phyloP scores from a whole-genome alignment of 2,113 vertebrate species.

The Campylomormyrus tamandua region DNA sequence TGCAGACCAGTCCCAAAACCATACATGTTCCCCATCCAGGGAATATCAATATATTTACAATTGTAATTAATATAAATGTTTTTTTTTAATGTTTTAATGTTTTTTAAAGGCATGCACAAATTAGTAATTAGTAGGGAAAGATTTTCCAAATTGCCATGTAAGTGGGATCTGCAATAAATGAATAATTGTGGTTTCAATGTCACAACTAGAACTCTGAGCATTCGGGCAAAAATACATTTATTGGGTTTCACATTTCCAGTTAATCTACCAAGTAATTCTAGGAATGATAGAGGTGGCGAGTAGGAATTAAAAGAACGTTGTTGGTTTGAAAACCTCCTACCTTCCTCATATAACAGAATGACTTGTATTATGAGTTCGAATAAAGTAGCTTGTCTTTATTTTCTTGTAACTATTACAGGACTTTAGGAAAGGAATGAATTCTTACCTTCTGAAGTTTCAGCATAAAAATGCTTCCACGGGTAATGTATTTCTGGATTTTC shows the following conservation, averaged over 20 bases:
- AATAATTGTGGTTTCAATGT: neutral
- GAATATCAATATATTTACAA: neutral
- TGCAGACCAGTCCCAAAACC: neutral
- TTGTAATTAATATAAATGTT: neutral
- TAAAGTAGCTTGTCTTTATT: neutral
- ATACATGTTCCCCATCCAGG: neutral
- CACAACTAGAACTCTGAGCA: neutral
- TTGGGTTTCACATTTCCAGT: neutral
- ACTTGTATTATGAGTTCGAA: neutral
- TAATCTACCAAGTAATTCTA: neutral
- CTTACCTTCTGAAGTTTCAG: constrained; percentile 91
- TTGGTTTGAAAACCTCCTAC: neutral
- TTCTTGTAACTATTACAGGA: constrained; percentile 60
- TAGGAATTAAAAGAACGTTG: neutral
- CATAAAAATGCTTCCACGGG: constrained; percentile 96
- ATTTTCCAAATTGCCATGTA: neutral
- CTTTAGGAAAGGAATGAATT: constrained; percentile 97
- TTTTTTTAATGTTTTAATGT: too few relatives aligned
- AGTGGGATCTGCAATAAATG: neutral
- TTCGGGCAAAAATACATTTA: neutral
- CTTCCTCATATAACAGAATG: neutral
- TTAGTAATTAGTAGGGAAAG: neutral
- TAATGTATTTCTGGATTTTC: constrained; percentile 43
- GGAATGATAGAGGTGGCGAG: neutral
- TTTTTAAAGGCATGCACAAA: neutral